Base-by-base conservation (phyloP, 2,888 invertebrate species). In the Amblyjoppa fuscipennis region DNA sequence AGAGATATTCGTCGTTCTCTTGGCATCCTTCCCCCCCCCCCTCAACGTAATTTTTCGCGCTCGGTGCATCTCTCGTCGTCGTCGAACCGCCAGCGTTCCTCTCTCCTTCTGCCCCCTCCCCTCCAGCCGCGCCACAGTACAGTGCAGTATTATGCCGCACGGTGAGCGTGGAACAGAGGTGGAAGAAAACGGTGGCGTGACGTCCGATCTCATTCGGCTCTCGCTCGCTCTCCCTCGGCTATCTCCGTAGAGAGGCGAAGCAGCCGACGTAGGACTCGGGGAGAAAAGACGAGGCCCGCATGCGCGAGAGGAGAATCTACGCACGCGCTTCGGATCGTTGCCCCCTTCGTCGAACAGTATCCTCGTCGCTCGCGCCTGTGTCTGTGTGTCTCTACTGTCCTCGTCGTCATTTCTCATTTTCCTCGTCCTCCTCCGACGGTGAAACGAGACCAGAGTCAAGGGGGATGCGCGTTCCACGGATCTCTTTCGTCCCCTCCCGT, bases 281-380 rank as follows among this genome's bases (percentile, higher is more conserved):
- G 59, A 56, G 20, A 20, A 20, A 20, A 31, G 51, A 56, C 34
- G 61, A 28, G 38, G 59, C 7, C 61, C 84, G 77, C 81, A 84
- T 81, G 84, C 81, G 81, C 81, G 59, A 69, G 68, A 71, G 59
- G 25, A 75, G 41, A 73, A 73, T 77, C 68, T 51, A 81, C 81
- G 81, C 81, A 77, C 51, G 73, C 81, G 81, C 81, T 59, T 41
- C 74, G 53, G 68, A 77, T 81, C 49, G 73, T 84, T 73, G 73
- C 66, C 76, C 73, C 38, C 64, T 73, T 77, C 66, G 53, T 68
- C 34, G 45, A 49, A 49, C 20, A 2, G 16, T 20, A 68, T 45
- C 56, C 41, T 59, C 45, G 16, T 31, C 73, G 56, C 11, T 20
- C 28, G 31, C n/a, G 28, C 59, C 11, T 13, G 28, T 28, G 34